Base-by-base conservation (phyloP, 1,140 invertebrate species). In the Ylistrum balloti region DNA sequence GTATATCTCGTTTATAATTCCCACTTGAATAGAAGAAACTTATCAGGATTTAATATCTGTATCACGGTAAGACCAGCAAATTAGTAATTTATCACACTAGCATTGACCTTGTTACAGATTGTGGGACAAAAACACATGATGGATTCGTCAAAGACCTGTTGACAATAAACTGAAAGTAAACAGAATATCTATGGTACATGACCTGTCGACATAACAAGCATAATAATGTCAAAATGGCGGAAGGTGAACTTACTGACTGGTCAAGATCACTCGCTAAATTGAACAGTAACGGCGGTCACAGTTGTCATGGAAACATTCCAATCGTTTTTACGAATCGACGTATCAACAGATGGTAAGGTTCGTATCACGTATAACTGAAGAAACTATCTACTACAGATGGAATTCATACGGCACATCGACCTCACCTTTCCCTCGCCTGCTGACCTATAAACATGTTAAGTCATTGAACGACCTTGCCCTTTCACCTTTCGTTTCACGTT, bases 391-490 rank as follows among this genome's bases (percentile, higher is more conserved):
- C 56, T 28, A 74, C 56, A 11, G 56, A 74, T 9, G 17, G n/a
- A 74, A 74, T 74, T 74, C 56, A 74, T 1, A 74, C 56, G 28
- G 17, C 1, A 74, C 56, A 28, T 74, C 56, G 56, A 74, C 56
- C 56, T 74, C 56, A 74, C 56, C 56, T 74, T 45, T 74, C 56
- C 56, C 56, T 74, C 56, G 22, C 56, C 56, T 74, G 56, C 56
- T 74, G 56, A 74, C 56, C 56, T 74, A 74, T 74, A 74, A 74
- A 74, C 56, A 74, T 74, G 56, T 74, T 74, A 74, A 74, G 56
- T 74, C 56, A 74, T n/a, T 74, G 56, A 74, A 74, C 56, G 56
- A 74, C 56, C 56, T 74, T 74, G 56, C 56, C 56, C 56, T 74
- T 74, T 74, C 56, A 74, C 56, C 56, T 74, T 74, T 74, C 56